phyloP scores from a whole-genome alignment of 2,888 invertebrate genomes.

The Monopis laevigella region DNA sequence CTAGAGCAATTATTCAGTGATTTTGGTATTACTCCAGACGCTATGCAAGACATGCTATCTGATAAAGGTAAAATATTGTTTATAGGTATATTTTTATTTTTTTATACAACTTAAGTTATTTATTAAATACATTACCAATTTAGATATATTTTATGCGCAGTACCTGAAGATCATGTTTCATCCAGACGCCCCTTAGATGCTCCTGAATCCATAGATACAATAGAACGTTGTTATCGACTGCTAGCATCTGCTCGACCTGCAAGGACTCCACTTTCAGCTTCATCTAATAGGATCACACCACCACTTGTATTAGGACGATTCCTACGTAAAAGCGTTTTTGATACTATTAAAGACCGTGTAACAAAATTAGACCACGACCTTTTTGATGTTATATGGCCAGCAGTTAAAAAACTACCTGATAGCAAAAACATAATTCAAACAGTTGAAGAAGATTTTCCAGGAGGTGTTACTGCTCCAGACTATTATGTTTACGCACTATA shows the following conservation, averaged over 20 bases:
- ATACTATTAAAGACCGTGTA: slow-evolving; percentile 76
- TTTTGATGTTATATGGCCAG: slow-evolving; percentile 90
- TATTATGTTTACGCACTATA: slow-evolving; percentile 87
- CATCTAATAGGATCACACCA: slow-evolving; percentile 64
- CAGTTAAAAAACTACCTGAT: slow-evolving; percentile 78
- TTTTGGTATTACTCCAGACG: slow-evolving; percentile 74
- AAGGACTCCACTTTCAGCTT: slow-evolving; percentile 67
- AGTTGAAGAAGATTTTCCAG: slow-evolving; percentile 76
- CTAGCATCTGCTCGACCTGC: slow-evolving; percentile 70
- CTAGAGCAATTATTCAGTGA: slow-evolving; percentile 74
- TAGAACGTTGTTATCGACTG: slow-evolving; percentile 80
- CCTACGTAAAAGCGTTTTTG: slow-evolving; percentile 77
- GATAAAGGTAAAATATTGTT: slow-evolving; percentile 75
- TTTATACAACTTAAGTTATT: not conserved
- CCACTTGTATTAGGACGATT: slow-evolving; percentile 75
- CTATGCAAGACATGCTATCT: slow-evolving; percentile 73
- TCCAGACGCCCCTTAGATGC: slow-evolving; percentile 77
- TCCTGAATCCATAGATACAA: slow-evolving; percentile 74
- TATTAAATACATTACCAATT: slow-evolving; percentile 9
- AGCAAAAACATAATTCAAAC: slow-evolving; percentile 64
- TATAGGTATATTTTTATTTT: not conserved
- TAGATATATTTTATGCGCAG: slow-evolving; percentile 49
- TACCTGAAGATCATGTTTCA: slow-evolving; percentile 78
- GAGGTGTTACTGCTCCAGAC: slow-evolving; percentile 85
- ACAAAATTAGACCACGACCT: slow-evolving; percentile 88